Percentiles rank a stretch among this genome's conserved stretches.
Evolutionary conservation across 2,113 vertebrate genomes (phyloP).

Genomic region (Equus quagga): DNA sequence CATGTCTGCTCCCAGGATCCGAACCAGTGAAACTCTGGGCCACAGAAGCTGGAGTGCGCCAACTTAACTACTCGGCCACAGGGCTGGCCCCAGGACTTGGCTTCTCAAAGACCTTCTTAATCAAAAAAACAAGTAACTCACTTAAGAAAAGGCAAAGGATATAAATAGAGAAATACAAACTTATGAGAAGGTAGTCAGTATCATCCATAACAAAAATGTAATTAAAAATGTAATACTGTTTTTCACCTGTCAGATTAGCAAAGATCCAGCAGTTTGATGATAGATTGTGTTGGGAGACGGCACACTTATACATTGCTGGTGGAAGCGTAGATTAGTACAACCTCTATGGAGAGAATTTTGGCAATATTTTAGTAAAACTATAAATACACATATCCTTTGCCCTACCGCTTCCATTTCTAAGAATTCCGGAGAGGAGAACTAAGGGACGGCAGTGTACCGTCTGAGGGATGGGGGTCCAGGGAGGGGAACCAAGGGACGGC

Average conservation of each 20-base stretch:
- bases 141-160: neutral
- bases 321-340: too few relatives aligned
- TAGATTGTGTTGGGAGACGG: neutral
- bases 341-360: neutral
- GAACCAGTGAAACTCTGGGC: too few relatives aligned
- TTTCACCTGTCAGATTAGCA: neutral
- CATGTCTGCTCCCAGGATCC: too few relatives aligned
- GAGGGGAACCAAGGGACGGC: neutral
- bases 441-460: neutral
- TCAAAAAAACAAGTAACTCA: too few relatives aligned
- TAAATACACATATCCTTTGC: neutral
- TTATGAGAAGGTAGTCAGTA: too few relatives aligned
- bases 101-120: too few relatives aligned
- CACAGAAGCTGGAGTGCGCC: too few relatives aligned
- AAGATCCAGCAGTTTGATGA: neutral
- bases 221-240: neutral
- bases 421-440: neutral
- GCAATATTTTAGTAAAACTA: neutral
- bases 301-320: too few relatives aligned
- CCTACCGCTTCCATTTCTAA: neutral
- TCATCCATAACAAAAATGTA: too few relatives aligned
- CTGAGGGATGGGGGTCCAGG: neutral
- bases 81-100: too few relatives aligned
- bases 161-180: neutral
- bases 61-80: too few relatives aligned